Evolutionary conservation across 2,888 invertebrate species (phyloP), one percentile per base, ranked within the genome.

Genomic region (Ashinkailepas kermadecensis): DNA sequence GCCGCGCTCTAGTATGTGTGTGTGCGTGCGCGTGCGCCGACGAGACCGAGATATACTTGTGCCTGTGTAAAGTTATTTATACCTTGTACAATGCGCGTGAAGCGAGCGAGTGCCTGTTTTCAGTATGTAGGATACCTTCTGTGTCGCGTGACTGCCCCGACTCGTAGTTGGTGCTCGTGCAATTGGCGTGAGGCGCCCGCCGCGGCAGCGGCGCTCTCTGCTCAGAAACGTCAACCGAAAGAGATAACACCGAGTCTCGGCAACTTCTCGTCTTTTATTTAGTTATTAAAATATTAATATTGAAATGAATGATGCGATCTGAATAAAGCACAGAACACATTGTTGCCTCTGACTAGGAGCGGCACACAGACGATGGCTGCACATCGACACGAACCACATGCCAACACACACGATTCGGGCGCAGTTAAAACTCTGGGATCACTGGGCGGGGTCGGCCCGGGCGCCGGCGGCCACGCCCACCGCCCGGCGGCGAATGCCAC

Each of bases 201-300:
- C 56, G 56, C 54, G 74, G 6, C 58, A 21, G 18, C 54, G 74
- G 9, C 54, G 39, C 74, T n/a, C 56, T 11, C 39, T 21, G 74
- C 74, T n/a, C 21, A 54, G 74, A n/a, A 8, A 21, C 74, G 74
- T 74, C 74, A 0, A 12, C 74, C n/a, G 39, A 70, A 70, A 70
- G 39, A 56, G 74, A 56, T 74, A 56, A 74, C 74, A 74, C 74
- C 18, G 74, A 54, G 74, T 74, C 74, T 74, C 74, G 74, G 74
- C 54, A 74, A 56, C 74, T 74, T 12, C 74, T 74, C 74, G 56
- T 56, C 74, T 74, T 74, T 74, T 74, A 74, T 74, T 56, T 74
- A 74, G 74, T 74, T 74, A 74, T 74, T 74, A 74, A 74, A 74
- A 74, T 74, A 74, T 74, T 74, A 74, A 74, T 74, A 74, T 74